A percentile compares a stretch with the other conserved stretches of the same genome.
phyloP scores from a whole-genome alignment of 35 echinoderm and acorn worm species.

The Lytechinus variegatus region DNA sequence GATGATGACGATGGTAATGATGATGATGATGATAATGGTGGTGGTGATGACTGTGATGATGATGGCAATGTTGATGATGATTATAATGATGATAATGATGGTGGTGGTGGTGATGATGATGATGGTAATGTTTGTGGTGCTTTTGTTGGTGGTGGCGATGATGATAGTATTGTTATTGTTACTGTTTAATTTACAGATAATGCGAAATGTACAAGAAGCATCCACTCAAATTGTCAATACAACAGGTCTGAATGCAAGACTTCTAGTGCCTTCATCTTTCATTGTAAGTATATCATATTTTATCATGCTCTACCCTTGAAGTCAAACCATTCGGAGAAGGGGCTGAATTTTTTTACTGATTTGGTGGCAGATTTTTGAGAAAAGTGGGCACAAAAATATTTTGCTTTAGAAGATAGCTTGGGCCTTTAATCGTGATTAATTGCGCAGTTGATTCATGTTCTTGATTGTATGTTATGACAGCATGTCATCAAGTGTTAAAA shows the following conservation, averaged over 20 bases:
- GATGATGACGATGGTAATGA: too few relatives aligned
- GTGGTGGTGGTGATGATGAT: neutral
- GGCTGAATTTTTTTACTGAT: neutral
- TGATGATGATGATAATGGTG: too few relatives aligned
- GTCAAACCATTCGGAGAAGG: too few relatives aligned
- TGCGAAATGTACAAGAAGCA: constrained; percentile 39
- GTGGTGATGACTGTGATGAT: constrained; percentile 11
- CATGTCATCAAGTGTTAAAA: too few relatives aligned
- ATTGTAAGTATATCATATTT: too few relatives aligned
- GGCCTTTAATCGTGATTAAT: too few relatives aligned
- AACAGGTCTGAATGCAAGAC: constrained; percentile 71
- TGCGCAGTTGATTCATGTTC: too few relatives aligned
- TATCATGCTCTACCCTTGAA: too few relatives aligned
- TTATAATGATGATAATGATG: constrained; percentile 42
- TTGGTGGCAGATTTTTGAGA: neutral
- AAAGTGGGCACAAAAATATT: too few relatives aligned
- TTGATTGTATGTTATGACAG: too few relatives aligned
- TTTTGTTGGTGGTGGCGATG: neutral
- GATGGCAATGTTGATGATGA: constrained; percentile 39
- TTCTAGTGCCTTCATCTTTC: constrained; percentile 60
- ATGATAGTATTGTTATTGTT: too few relatives aligned
- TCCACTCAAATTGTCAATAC: constrained; percentile 72
- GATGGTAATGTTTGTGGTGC: neutral
- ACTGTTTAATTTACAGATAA: neutral
- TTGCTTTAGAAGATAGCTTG: too few relatives aligned